phyloP scores from a whole-genome alignment of 2,888 invertebrate genomes.

The Mimas tiliae region DNA sequence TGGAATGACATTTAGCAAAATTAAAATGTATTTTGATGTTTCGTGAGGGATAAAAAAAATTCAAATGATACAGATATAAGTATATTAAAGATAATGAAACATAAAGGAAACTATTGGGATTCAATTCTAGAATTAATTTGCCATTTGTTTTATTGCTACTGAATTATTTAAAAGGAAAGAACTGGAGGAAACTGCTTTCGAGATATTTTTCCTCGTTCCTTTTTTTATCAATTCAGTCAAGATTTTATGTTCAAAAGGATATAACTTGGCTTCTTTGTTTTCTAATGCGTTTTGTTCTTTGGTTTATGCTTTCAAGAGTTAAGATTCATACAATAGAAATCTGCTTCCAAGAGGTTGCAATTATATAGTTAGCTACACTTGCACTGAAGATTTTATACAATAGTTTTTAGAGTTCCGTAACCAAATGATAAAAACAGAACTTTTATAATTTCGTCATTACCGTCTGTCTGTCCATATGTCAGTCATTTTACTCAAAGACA shows the following conservation, averaged over 20 bases:
- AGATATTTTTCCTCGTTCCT: not conserved
- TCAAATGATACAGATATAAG: not conserved
- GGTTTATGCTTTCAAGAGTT: not conserved
- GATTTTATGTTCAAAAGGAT: not conserved
- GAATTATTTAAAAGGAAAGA: not conserved
- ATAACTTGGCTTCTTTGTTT: not conserved
- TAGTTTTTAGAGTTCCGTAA: too few species aligned
- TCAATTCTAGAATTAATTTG: not conserved
- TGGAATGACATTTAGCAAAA: not conserved
- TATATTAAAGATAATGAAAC: not conserved
- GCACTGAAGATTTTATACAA: too few species aligned
- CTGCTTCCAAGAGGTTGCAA: not conserved
- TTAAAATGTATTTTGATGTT: not conserved
- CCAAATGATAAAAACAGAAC: too few species aligned
- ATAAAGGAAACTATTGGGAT: not conserved
- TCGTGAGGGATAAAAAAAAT: not conserved
- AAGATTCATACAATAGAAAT: not conserved
- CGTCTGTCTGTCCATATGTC: too few species aligned
- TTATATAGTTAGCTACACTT: not conserved
- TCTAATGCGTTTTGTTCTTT: not conserved
- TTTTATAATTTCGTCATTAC: too few species aligned
- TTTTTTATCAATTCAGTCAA: not conserved
- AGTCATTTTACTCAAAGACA: too few species aligned
- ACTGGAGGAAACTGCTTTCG: not conserved
- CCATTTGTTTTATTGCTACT: not conserved